Conservation (phyloP, 2,113 vertebrate genomes). For the Piprites chloris region DNA sequence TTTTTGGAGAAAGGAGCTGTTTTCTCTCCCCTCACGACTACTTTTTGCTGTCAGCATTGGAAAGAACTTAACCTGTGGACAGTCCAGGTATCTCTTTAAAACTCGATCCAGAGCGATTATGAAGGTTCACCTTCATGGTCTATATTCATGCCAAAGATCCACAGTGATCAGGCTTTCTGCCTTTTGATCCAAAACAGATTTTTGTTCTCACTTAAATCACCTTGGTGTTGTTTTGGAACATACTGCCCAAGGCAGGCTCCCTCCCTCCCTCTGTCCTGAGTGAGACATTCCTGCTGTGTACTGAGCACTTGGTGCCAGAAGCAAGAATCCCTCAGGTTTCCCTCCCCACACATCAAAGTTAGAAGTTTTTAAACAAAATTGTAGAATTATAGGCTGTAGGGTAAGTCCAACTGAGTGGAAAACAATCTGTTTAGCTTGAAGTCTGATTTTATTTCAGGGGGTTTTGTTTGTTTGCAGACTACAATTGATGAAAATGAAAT, state of each 20-base stretch:
- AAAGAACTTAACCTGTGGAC: not conserved
- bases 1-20: not conserved
- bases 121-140: not conserved
- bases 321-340: not conserved
- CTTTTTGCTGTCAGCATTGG: not conserved
- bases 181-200: not conserved
- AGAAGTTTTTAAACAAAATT: not conserved
- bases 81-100: not conserved
- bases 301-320: not conserved
- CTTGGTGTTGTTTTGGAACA: not conserved
- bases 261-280: not conserved
- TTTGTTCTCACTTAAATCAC: not conserved
- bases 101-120: not conserved
- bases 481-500: not conserved
- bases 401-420: not conserved
- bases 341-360: not conserved
- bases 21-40: not conserved
- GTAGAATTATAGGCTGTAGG: not conserved
- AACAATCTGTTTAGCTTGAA: not conserved
- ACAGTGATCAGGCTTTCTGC: not conserved
- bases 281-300: not conserved
- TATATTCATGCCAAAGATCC: not conserved
- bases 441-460: not conserved
- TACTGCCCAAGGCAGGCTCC: not conserved
- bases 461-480: not conserved